phyloP scores from a whole-genome alignment of 2,113 vertebrate species.

The Candoia aspera region DNA sequence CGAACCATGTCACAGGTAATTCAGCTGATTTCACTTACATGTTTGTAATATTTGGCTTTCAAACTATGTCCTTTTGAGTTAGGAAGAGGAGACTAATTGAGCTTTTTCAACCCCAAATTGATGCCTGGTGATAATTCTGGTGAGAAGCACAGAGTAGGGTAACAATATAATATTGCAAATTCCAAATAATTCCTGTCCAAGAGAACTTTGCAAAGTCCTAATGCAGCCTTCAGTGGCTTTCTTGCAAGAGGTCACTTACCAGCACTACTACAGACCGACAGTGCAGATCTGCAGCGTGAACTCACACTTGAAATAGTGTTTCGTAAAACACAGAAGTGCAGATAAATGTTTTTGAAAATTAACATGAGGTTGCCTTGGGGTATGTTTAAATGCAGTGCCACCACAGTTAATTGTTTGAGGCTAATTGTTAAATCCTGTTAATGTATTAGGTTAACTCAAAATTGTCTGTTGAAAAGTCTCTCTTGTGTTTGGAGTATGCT shows the following conservation, averaged over 20 bases:
- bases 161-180: not conserved
- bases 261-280: not conserved
- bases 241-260: not conserved
- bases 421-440: not conserved
- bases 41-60: not conserved
- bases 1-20: not conserved
- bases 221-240: not conserved
- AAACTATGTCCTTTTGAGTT: not conserved
- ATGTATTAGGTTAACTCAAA: not conserved
- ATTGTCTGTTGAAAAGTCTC: not conserved
- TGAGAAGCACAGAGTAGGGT: not conserved
- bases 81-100: not conserved
- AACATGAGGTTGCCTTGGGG: not conserved
- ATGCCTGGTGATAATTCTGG: not conserved
- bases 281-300: not conserved
- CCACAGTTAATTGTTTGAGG: not conserved
- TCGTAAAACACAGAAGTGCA: not conserved
- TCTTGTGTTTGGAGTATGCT: constrained; percentile 13
- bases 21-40: not conserved
- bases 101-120: not conserved
- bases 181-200: not conserved
- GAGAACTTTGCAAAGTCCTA: not conserved
- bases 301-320: not conserved
- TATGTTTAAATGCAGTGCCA: not conserved
- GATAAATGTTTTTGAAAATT: not conserved